These are phyloP conservation scores for Drosophila mulleri DNA, from an alignment of 2,888 invertebrate species.

Conservation along the genomic window DNA sequence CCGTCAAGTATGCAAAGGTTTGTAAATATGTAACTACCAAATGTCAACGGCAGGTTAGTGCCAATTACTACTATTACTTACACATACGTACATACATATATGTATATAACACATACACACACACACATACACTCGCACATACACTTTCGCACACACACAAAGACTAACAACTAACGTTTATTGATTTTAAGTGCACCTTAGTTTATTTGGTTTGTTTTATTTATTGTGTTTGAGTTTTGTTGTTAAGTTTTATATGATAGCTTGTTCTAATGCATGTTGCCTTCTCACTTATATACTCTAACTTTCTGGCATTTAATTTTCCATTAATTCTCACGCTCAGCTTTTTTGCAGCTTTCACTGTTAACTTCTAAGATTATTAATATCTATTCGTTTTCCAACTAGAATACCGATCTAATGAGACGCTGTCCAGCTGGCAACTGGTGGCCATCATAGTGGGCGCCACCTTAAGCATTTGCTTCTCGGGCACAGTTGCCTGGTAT, in stretches of 20 bases:
- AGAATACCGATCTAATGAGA: conserved; percentile 81
- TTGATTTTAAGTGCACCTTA: conserved; percentile 35
- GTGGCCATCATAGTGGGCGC: conserved; percentile 83
- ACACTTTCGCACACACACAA: conserved; percentile 11
- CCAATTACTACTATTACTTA: conserved; percentile 27
- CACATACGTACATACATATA: conserved; percentile 17
- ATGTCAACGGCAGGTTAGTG: conserved; percentile 48
- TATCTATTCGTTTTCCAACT: conserved; percentile 10
- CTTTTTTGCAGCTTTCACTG: conserved; percentile 24
- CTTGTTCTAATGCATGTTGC: conserved; percentile 45
- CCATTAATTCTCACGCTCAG: conserved; percentile 71
- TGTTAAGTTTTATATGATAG: conserved; percentile 12
- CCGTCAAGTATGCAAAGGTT: conserved; percentile 65
- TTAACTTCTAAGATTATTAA: conserved; percentile 20
- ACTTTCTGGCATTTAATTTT: conserved; percentile 74
- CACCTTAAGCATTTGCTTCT: conserved; percentile 86
- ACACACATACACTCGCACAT: not conserved
- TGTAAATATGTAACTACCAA: conserved; percentile 61
- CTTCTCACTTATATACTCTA: conserved; percentile 43
- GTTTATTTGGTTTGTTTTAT: conserved; percentile 13
- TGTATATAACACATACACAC: conserved; percentile 3
- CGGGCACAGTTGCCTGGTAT: conserved; percentile 88
- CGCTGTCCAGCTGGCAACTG: conserved; percentile 83
- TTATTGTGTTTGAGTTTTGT: conserved; percentile 11
- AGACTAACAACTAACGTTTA: conserved; percentile 29